Conservation (phyloP, 2,888 invertebrate species). For the Rotaria magnacalcarata region DNA sequence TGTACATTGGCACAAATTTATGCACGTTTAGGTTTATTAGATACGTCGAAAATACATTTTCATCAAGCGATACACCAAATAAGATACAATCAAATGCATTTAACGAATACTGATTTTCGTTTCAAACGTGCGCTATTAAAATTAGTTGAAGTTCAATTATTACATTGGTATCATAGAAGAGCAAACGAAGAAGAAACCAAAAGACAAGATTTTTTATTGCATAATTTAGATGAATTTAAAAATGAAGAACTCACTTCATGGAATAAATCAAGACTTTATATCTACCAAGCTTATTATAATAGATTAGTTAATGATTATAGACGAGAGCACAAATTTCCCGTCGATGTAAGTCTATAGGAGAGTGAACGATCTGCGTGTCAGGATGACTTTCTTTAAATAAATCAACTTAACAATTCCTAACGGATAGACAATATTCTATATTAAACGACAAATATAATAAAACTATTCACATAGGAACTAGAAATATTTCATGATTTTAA, state of each 20-base stretch:
- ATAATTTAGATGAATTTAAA: neutral
- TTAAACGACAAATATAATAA: no score
- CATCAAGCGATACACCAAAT: neutral
- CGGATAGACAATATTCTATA: no score
- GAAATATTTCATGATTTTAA: no score
- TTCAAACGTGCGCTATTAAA: conserved; percentile 12
- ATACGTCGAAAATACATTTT: conserved; percentile 9
- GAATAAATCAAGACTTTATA: neutral
- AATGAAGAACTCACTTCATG: neutral
- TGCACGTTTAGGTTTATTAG: neutral
- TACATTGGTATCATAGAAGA: conserved; percentile 4
- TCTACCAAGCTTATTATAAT: conserved; percentile 8
- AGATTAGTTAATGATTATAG: neutral
- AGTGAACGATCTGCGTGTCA: no score
- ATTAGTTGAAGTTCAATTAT: conserved; percentile 30
- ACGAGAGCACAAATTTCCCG: neutral
- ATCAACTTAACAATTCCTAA: no score
- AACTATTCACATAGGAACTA: no score
- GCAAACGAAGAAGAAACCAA: neutral
- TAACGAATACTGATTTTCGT: neutral
- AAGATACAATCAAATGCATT: neutral
- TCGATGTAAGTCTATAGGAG: neutral
- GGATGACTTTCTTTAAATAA: no score
- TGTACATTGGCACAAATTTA: conserved; percentile 25
- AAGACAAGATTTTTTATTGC: neutral